phyloP scores from a whole-genome alignment of 2,888 invertebrate species.

The Latrodectus hesperus region DNA sequence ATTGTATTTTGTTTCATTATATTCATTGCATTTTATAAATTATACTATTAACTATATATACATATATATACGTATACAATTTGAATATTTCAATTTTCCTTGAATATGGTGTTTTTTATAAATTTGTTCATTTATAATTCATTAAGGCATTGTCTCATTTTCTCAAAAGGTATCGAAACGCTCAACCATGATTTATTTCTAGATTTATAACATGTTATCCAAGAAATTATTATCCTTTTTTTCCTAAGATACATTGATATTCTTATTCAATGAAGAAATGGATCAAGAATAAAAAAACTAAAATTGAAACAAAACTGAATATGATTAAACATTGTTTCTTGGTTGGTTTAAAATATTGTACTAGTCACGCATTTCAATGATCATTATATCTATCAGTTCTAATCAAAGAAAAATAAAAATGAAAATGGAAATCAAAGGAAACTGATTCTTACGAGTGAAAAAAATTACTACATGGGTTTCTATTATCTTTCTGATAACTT shows the following conservation, averaged over 20 bases:
- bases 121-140: too few species aligned
- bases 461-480: not conserved
- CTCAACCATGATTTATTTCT: too few species aligned
- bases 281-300: conserved; percentile 4
- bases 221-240: too few species aligned
- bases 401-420: conserved; percentile 20
- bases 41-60: too few species aligned
- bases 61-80: too few species aligned
- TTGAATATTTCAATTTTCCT: too few species aligned
- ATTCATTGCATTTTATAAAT: too few species aligned
- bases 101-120: too few species aligned
- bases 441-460: not conserved
- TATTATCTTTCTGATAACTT: conserved; percentile 30
- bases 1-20: too few species aligned
- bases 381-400: conserved; percentile 13
- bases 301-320: conserved; percentile 36
- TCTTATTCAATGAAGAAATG: conserved; percentile 10
- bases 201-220: too few species aligned
- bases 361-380: conserved; percentile 44
- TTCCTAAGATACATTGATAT: not conserved
- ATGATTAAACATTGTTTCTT: conserved; percentile 45
- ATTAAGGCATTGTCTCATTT: too few species aligned
- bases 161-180: too few species aligned
- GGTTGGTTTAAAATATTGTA: conserved; percentile 32
- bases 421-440: not conserved